Base-by-base conservation (phyloP, 2,797 vertebrate species). In the Lacerta agilis region DNA sequence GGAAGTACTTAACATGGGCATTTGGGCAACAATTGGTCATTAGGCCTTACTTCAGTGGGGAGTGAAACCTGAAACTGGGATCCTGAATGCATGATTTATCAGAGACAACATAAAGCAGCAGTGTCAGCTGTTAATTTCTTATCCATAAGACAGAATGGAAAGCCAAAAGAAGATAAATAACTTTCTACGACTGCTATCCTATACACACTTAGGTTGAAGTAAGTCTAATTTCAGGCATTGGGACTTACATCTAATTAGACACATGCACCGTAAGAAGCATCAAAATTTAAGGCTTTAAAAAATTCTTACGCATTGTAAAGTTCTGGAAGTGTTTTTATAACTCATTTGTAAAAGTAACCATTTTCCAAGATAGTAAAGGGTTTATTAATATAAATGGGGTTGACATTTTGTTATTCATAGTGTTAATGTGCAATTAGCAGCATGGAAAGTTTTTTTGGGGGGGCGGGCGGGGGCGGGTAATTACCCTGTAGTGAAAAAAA, bases 101-200 rank as follows among this genome's bases (percentile, higher is more conserved):
- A 41, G 78, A 83, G 43, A 38, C 29, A 23, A 4, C 72, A 36
- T 11, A 64, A 55, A 41, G 33, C 17, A 25, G 58, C n/a, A 49
- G 41, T 55, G 79, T 43, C 85, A 94, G 91, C 91, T 94, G 10
- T 93, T 90, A 83, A 93, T 92, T 86, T 69, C 20, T 61, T 79
- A 92, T 25, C 45, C 67, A 89, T 89, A 86, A 91, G 77, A 75
- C 86, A 87, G 77, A 87, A 64, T 36, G 92, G 83, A 93, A 64
- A 36, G 8, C 10, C 88, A 11, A 79, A 94, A 66, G 81, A 80
- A 73, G 41, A n/a, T 71, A 85, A 85, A 76, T 4, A 41, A 61
- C n/a, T 84, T 38, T n/a, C n/a, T 85, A 27, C 41, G 45, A 29
- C 36, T 71, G 36, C 25, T 58, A 2, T 81, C 38, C 72, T 81